Percentiles rank a stretch among this genome's conserved stretches.
Evolutionary conservation across 2,113 vertebrate species (phyloP).

Genomic region (Rhabdornis inornatus): DNA sequence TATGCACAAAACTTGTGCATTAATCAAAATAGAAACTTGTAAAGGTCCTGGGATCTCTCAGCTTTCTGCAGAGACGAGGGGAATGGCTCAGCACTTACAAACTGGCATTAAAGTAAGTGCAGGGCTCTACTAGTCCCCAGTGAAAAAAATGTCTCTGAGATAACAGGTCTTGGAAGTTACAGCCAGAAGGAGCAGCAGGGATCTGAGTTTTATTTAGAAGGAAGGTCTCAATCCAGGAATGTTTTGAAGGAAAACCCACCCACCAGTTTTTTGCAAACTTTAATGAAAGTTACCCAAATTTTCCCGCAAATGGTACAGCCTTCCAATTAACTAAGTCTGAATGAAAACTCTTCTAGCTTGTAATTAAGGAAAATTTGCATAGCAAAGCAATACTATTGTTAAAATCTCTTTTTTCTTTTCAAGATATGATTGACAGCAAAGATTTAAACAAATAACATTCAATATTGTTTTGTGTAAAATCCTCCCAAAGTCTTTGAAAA

Average conservation of each 20-base stretch:
- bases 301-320: neutral
- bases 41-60: neutral
- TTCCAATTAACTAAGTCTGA: neutral
- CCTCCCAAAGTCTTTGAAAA: neutral
- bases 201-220: neutral
- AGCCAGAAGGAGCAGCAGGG: neutral
- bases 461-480: neutral
- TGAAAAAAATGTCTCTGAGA: neutral
- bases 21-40: neutral
- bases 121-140: neutral
- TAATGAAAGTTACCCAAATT: neutral
- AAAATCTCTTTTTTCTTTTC: neutral
- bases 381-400: neutral
- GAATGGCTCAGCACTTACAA: neutral
- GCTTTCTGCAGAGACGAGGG: neutral
- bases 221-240: neutral
- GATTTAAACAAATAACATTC: neutral
- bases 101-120: neutral
- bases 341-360: neutral
- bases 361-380: neutral
- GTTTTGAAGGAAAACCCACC: neutral
- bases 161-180: neutral
- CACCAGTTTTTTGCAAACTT: neutral
- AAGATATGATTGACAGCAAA: neutral
- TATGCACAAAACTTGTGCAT: neutral